Evolutionary conservation across 37 sponge, comb jelly and placozoan genomes (phyloP), one percentile per base, ranked within the genome.

Genomic region (Hormiphora californensis): DNA sequence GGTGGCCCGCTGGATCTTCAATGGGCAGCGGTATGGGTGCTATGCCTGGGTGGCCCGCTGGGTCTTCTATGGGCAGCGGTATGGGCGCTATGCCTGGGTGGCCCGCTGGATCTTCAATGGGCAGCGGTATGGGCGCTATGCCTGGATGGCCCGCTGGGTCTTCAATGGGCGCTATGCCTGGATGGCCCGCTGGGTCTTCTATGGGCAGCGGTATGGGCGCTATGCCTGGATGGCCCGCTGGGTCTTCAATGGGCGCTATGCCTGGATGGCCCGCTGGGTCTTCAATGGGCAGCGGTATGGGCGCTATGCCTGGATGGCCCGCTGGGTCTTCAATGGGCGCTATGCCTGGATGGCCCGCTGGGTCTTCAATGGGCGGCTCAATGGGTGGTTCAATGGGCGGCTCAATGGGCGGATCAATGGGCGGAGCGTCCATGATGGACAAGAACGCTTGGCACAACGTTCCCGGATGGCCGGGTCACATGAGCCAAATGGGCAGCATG

Each of bases 331-430:
- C 81, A n/a, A 73, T 73, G 81, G 81, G 81, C 23, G 81, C 36
- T 12, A 73, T 73, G 81, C 81, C 81, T 73, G 81, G 81, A 39
- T 73, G 81, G 81, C 81, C 81, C 1, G 81, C 81, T n/a, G 32
- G 36, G 17, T 43, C 46, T 19, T 73, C 81, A 43, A 73, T 73
- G 81, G 81, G 81, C 5, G 81, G 81, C 4, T 43, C 46, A 2
- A 73, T 73, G 81, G 44, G 81, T 32, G 41, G 39, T 4, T 15
- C 9, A 19, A 4, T 1, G 11, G 35, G 32, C n/a, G 11, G 22
- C 2, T 9, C 4, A 8, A 73, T 73, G 81, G 81, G 81, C 35
- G 36, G 67, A 1, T n/a, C n/a, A n/a, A n/a, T n/a, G n/a, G 27
- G n/a, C 30, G 67, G 67, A 3, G 23, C 23, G 44, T 40, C 44